A percentile compares a stretch with the other conserved stretches of the same genome.
Conservation (phyloP, 2,888 invertebrate genomes). For the Arge pagana region DNA sequence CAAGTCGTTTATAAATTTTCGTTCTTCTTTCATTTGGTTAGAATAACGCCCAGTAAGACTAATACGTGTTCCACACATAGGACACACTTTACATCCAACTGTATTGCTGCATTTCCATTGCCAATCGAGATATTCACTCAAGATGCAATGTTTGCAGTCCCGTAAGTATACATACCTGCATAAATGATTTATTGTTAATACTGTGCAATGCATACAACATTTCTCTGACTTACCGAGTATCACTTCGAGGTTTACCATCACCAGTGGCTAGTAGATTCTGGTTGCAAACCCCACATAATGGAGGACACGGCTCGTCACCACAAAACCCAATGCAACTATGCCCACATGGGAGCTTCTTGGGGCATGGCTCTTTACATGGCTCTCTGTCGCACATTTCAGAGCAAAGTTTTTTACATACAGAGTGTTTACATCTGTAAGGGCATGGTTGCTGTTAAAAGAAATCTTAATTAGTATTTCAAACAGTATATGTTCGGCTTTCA, state of each 20-base stretch:
- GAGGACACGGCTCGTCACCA: slow-evolving; percentile 71
- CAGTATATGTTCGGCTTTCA: too few relatives aligned
- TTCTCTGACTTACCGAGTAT: slow-evolving; percentile 61
- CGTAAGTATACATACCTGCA: slow-evolving; percentile 61
- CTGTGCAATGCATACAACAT: too few relatives aligned
- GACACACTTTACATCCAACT: slow-evolving; percentile 59
- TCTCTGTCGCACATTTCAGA: slow-evolving; percentile 58
- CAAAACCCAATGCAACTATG: slow-evolving; percentile 73
- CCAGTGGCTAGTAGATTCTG: slow-evolving; percentile 60
- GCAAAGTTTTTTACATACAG: slow-evolving; percentile 59
- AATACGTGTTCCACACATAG: slow-evolving; percentile 66
- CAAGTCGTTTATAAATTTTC: not conserved
- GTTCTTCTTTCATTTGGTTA: slow-evolving; percentile 56
- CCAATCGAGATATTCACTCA: slow-evolving; percentile 60
- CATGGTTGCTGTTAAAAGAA: slow-evolving; percentile 55
- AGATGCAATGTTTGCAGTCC: slow-evolving; percentile 62
- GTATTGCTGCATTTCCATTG: slow-evolving; percentile 31
- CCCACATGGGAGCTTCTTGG: slow-evolving; percentile 58
- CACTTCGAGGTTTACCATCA: slow-evolving; percentile 59
- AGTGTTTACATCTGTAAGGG: slow-evolving; percentile 59
- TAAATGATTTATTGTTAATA: too few relatives aligned
- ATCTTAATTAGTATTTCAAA: too few relatives aligned
- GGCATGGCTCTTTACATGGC: slow-evolving; percentile 60
- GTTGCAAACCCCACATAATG: slow-evolving; percentile 64
- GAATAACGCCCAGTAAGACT: slow-evolving; percentile 66